Evolutionary conservation across 2,113 vertebrate genomes (phyloP), one percentile per base, ranked within the genome.

Genomic region (Epinephelus cyanopodus): DNA sequence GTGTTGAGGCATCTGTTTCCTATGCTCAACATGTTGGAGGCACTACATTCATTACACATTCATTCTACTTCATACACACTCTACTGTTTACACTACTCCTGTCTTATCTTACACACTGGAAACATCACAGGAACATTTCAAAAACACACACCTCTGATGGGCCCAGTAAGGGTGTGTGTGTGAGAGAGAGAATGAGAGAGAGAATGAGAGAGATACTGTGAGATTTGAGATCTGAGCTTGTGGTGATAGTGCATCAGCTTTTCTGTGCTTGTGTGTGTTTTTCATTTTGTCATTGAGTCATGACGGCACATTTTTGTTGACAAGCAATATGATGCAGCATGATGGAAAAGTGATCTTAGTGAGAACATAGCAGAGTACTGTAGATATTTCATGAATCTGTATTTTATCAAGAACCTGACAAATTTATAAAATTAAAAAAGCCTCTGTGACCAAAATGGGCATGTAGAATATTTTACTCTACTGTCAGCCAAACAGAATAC

Each of bases 1-100:
- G 75, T 72, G 84, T 83, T 79, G 75, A 92, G 73, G 85, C 92
- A 92, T 92, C 90, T 92, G 90, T 92, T 93, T 93, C 92, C 92
- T 89, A 73, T 90, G 86, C 72, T 71, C 70, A 67, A 78, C 84
- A 88, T 87, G 84, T 67, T 68, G 82, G 58, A 83, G 69, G 54
- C 88, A 63, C 53, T 83, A 27, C 77, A 48, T 75, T 72, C 64
- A 77, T 52, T 18, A 69, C 65, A 62, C 77, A 67, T 82, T 74
- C n/a, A n/a, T n/a, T n/a, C n/a, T n/a, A n/a, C n/a, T n/a, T n/a
- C 87, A 84, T 63, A 68, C 86, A 72, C 71, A 85, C 76, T 18
- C 66, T 52, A 17, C 57, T 90, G 90, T 88, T 91, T 83, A 89
- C 84, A 86, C 74, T 52, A 23, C 56, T 73, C 37, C 37, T 63